Evolutionary conservation across 2,888 invertebrate species (phyloP), one percentile per base, ranked within the genome.

Genomic region (Ypsolopha scabrella): DNA sequence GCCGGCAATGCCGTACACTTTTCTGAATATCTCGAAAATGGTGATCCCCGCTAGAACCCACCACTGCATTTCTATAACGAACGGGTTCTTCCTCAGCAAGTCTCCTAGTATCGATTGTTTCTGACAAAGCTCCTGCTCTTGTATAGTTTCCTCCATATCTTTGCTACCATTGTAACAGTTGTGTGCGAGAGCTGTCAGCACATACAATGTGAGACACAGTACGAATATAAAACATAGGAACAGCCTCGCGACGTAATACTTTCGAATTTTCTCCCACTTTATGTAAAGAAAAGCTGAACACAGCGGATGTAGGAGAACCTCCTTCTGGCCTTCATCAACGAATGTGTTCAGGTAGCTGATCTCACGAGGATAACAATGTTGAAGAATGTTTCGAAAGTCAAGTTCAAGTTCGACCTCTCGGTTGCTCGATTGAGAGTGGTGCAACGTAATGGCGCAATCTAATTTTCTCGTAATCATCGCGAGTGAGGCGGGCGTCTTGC

Each of bases 221-320:
- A 95, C 93, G 67, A 94, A 95, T 53, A 93, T 89, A 56, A 93
- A 91, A 71, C 94, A 94, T 61, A 94, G 89, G 56, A 94, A 88
- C 60, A 95, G 82, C 51, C 94, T 87, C 0, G 92, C 94, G 10
- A 94, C 91, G 66, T 95, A 95, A 68, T 94, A 96, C 77, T 94
- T 94, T 35, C 95, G 88, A 58, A 96, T 95, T 73, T 95, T 94
- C 63, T 94, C 93, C 96, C 96, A 96, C 70, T 96, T 96, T 50
- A 96, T 90, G 67, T 95, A 92, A 0, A 96, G 83, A 68, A 96
- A 96, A 0, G 95, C 94, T 7, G 95, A 94, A 70, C 95, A 95
- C 6, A 96, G 78, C 0, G 96, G 96, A 80, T 96, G 96, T 51
- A 94, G 88, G 2, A 96, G 75, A 41, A 96, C 93, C 70, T 94